phyloP scores from a whole-genome alignment of 2,113 vertebrate species.

The Jaculus jaculus region DNA sequence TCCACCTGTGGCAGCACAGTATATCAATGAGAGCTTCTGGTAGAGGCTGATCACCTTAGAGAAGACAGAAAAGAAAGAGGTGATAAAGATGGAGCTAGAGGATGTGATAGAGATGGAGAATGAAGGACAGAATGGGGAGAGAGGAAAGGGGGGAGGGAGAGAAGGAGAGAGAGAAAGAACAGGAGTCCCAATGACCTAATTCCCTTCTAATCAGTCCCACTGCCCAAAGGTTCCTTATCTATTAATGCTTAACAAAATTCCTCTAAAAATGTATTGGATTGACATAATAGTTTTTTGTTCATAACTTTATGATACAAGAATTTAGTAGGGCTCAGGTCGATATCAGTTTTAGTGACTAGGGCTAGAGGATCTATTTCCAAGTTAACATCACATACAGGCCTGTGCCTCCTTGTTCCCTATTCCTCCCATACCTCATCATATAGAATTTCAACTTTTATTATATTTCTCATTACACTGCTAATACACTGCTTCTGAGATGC shows the following conservation, averaged over 20 bases:
- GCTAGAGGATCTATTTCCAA: neutral
- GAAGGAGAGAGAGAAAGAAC: neutral
- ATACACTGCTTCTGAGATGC: neutral
- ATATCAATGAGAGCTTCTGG: neutral
- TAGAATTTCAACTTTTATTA: neutral
- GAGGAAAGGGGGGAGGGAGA: neutral
- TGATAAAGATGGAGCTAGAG: neutral
- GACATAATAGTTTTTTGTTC: neutral
- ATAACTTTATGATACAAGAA: conserved; percentile 27
- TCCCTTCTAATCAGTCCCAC: neutral
- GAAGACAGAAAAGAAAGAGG: neutral
- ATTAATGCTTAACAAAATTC: neutral
- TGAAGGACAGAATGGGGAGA: neutral
- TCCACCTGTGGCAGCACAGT: neutral
- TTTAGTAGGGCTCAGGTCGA: neutral
- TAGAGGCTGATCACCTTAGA: neutral
- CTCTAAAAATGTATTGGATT: neutral
- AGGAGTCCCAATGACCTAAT: neutral
- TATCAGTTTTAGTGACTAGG: neutral
- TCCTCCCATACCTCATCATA: neutral
- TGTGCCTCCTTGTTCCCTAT: neutral
- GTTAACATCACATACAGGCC: neutral
- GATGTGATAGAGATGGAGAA: too few species aligned
- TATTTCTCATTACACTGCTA: neutral
- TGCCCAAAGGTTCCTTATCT: neutral